Conservation (phyloP, 1,140 invertebrate species). For the Lordiphosa clarofinis region DNA sequence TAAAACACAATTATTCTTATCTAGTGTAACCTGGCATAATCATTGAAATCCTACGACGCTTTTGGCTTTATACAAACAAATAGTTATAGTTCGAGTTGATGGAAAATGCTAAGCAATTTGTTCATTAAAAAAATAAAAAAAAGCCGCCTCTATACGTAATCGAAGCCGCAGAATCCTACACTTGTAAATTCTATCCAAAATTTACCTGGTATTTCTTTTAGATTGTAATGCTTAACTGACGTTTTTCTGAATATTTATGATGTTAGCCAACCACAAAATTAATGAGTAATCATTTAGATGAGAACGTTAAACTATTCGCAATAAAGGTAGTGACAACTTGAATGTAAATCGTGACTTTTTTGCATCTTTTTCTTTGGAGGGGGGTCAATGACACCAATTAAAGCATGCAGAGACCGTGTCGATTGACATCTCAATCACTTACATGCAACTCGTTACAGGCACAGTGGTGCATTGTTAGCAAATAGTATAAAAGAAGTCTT, state of each 20-base stretch:
- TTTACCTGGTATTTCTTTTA: neutral
- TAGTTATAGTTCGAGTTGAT: conserved; percentile 41
- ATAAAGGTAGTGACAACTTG: conserved; percentile 37
- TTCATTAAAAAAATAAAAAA: conserved; percentile 27
- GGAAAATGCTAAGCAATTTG: conserved; percentile 57
- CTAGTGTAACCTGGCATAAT: conserved; percentile 54
- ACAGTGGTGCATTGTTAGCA: neutral
- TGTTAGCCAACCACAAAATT: conserved; percentile 23
- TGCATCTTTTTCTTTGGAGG: neutral
- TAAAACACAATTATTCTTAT: conserved; percentile 25
- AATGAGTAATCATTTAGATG: conserved; percentile 15
- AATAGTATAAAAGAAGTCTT: too few relatives aligned
- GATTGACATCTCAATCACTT: conserved; percentile 6
- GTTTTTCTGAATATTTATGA: conserved; percentile 32
- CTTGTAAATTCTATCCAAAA: conserved; percentile 21
- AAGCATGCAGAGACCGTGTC: conserved; percentile 44
- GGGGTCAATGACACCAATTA: conserved; percentile 56
- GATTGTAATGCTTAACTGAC: conserved; percentile 24
- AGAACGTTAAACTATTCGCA: conserved; percentile 18
- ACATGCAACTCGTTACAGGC: conserved; percentile 25
- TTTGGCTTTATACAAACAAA: conserved; percentile 53
- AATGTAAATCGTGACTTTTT: neutral
- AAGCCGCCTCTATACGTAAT: conserved; percentile 45
- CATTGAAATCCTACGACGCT: conserved; percentile 50
- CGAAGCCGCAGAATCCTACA: conserved; percentile 12